A percentile compares a stretch with the other conserved stretches of the same genome.
Conservation (phyloP, 2,113 vertebrate genomes). For the Rhynchomys soricoides region DNA sequence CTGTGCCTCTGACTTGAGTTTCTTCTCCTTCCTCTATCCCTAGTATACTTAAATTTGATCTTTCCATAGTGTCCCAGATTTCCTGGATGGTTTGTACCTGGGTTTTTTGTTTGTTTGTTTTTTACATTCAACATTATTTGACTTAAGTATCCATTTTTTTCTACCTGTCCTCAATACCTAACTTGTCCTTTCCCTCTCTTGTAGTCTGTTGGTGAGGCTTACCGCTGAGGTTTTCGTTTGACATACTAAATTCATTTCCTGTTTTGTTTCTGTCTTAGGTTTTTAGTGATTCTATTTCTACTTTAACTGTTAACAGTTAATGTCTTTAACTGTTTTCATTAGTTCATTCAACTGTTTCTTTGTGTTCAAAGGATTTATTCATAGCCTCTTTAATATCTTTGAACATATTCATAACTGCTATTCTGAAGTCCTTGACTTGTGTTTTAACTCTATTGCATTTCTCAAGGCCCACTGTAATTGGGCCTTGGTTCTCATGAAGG, state of each 20-base stretch:
- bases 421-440: neutral
- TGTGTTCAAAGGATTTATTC: neutral
- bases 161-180: neutral
- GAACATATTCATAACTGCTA: neutral
- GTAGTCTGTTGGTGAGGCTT: neutral
- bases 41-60: neutral
- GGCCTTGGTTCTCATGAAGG: neutral
- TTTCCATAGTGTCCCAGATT: neutral
- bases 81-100: neutral
- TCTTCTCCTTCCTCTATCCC: neutral
- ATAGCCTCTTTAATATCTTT: neutral
- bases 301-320: too few species aligned
- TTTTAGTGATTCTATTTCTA: neutral
- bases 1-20: neutral
- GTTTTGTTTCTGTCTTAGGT: neutral
- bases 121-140: neutral
- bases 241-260: neutral
- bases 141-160: neutral
- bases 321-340: neutral
- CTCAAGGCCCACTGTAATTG: neutral
- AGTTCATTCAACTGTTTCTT: neutral
- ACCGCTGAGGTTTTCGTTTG: neutral
- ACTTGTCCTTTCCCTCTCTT: too few species aligned
- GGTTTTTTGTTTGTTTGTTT: too few species aligned
- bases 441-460: neutral